Evolutionary conservation across 92 coral and sea anemone species (phyloP).

Genomic region (Paramuricea clavata): DNA sequence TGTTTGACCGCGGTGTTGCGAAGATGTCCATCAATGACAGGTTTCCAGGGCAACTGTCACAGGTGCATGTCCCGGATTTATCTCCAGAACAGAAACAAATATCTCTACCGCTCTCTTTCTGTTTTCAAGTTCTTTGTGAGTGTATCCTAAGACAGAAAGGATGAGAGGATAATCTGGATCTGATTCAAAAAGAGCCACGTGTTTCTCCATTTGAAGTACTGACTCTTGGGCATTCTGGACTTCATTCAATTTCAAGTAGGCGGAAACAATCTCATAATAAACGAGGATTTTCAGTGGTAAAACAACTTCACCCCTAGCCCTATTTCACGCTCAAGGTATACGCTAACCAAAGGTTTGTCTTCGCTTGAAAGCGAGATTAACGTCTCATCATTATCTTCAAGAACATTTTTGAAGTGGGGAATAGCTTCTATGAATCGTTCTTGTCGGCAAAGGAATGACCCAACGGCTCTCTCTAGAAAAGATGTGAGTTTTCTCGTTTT

Average conservation of each 20-base stretch:
- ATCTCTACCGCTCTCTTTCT: neutral
- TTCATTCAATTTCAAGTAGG: neutral
- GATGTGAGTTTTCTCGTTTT: neutral
- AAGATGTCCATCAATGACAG: no score
- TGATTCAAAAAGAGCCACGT: neutral
- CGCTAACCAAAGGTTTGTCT: no score
- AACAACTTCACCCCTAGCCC: neutral
- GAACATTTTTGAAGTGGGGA: neutral
- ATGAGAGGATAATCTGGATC: conserved; percentile 1
- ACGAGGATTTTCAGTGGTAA: conserved; percentile 32
- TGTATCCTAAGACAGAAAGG: conserved; percentile 17
- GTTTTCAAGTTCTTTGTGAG: conserved; percentile 16
- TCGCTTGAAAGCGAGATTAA: neutral
- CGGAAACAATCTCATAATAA: neutral
- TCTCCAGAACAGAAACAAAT: conserved; percentile 8
- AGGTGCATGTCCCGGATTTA: neutral
- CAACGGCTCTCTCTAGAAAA: neutral
- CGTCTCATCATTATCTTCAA: neutral
- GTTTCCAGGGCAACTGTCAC: conserved; percentile 6
- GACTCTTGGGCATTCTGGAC: neutral
- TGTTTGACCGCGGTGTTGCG: no score
- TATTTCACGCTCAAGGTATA: no score
- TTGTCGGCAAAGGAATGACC: neutral
- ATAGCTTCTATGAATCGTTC: conserved; percentile 31
- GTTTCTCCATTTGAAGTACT: neutral